These are phyloP conservation scores for Lanistes nyassanus DNA, from an alignment of 1,140 invertebrate genomes.

Conservation along the genomic window DNA sequence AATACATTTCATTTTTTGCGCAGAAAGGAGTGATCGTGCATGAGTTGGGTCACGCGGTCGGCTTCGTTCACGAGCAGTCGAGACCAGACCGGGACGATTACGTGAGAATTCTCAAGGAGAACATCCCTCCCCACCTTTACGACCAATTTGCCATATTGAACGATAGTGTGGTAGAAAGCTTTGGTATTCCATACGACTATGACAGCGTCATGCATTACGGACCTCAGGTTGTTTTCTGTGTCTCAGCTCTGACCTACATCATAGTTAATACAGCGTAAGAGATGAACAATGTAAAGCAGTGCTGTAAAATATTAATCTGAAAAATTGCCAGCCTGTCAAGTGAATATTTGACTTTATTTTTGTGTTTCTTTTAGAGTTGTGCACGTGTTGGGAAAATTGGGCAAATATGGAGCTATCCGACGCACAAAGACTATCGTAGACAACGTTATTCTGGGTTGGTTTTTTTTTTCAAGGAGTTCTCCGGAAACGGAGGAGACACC, in stretches of 20 bases:
- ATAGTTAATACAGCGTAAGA: too few relatives aligned
- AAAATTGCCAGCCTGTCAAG: too few relatives aligned
- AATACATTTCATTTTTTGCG: too few relatives aligned
- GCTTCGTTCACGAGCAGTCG: slow-evolving; percentile 71
- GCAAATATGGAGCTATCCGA: too few relatives aligned
- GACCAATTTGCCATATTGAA: slow-evolving; percentile 98
- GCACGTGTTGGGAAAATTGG: too few relatives aligned
- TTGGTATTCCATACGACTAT: slow-evolving; percentile 93
- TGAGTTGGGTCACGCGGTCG: slow-evolving; percentile 68
- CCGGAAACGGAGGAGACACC: slow-evolving; percentile 27
- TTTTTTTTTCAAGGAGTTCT: slow-evolving; percentile 27
- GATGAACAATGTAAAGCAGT: too few relatives aligned
- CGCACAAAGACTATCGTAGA: too few relatives aligned
- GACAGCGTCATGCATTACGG: slow-evolving; percentile 93
- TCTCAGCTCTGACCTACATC: too few relatives aligned
- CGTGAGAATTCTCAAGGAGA: slow-evolving; percentile 55
- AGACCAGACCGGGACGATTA: slow-evolving; percentile 64
- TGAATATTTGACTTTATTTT: too few relatives aligned
- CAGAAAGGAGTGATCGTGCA: slow-evolving; percentile 51
- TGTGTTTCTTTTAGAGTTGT: too few relatives aligned
- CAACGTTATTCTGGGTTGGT: neutral
- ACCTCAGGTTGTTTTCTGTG: too few relatives aligned
- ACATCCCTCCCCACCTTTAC: slow-evolving; percentile 64
- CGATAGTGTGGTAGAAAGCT: slow-evolving; percentile 90
- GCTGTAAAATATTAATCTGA: too few relatives aligned